phyloP scores from a whole-genome alignment of 1,140 invertebrate genomes.

The Caenorhabditis inopinata region DNA sequence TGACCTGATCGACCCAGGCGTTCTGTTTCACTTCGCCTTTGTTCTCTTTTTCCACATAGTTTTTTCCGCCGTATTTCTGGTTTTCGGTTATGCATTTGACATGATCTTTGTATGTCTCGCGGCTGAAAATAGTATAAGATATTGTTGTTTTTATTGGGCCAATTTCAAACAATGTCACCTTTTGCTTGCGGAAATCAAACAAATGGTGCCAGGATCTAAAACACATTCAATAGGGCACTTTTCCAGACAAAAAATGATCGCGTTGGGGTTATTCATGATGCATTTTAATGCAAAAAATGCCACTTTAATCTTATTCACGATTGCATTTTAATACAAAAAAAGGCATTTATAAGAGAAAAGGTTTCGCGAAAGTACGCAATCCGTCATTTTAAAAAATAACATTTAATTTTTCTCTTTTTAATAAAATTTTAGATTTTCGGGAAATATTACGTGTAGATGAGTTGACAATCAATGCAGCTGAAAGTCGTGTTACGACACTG shows the following conservation, averaged over 20 bases:
- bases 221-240: too few species aligned
- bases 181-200: too few species aligned
- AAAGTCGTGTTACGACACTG: conserved; percentile 68
- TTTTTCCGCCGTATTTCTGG: conserved; percentile 83
- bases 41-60: conserved; percentile 74
- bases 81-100: conserved; percentile 88
- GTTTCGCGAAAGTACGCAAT: too few species aligned
- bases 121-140: conserved; percentile 69
- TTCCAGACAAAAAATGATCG: too few species aligned
- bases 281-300: too few species aligned
- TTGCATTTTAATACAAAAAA: too few species aligned
- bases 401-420: background rate
- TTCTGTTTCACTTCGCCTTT: conserved; percentile 83
- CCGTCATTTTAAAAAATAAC: too few species aligned
- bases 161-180: too few species aligned
- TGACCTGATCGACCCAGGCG: conserved; percentile 81
- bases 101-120: conserved; percentile 78
- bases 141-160: background rate
- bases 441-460: conserved; percentile 73
- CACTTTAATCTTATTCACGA: too few species aligned
- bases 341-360: too few species aligned
- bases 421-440: background rate
- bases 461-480: conserved; percentile 84
- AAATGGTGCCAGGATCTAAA: too few species aligned
- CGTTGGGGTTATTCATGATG: too few species aligned